These are phyloP conservation scores for Phoxinus phoxinus DNA, from an alignment of 2,113 vertebrate genomes.

Conservation along the genomic window DNA sequence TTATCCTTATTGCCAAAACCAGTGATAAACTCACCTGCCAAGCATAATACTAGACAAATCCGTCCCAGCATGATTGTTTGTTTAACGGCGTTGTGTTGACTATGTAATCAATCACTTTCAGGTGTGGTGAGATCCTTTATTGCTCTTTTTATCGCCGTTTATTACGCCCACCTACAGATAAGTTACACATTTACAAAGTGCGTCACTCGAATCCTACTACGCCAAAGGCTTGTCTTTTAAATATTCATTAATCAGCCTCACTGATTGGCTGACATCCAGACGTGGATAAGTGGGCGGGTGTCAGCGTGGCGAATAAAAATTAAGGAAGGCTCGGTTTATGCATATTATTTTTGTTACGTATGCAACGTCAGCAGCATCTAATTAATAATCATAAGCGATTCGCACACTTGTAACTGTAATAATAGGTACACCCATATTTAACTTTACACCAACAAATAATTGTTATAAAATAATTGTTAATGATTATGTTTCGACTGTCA, in stretches of 20 bases:
- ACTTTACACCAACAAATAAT: neutral
- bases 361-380: neutral
- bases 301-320: neutral
- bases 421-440: neutral
- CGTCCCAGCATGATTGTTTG: conserved; percentile 14
- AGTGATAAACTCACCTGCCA: conserved; percentile 38
- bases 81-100: neutral
- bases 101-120: neutral
- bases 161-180: neutral
- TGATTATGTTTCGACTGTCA: neutral
- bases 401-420: neutral
- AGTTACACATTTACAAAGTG: neutral
- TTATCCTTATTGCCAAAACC: neutral
- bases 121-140: neutral
- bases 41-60: neutral
- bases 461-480: neutral
- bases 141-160: neutral
- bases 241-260: neutral
- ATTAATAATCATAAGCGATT: neutral
- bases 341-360: conserved; percentile 9
- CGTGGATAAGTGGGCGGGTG: neutral
- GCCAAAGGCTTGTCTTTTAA: neutral
- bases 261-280: neutral
- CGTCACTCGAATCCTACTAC: neutral
- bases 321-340: neutral